These are phyloP conservation scores for Lamprotornis superbus DNA, from an alignment of 2,113 vertebrate species.

Conservation along the genomic window DNA sequence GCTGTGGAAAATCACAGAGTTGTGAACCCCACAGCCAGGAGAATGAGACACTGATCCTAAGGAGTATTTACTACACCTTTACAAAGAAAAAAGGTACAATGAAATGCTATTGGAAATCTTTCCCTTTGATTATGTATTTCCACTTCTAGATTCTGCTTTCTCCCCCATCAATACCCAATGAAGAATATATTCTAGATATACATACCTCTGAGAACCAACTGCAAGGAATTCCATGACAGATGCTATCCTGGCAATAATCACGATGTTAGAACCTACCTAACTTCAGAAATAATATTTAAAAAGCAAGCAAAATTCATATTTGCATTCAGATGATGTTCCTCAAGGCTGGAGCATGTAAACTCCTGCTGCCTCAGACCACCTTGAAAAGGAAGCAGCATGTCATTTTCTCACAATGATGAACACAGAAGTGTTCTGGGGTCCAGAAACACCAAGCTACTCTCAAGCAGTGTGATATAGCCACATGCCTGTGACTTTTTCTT, in stretches of 20 bases:
- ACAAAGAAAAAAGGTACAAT: not conserved
- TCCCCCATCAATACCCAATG: not conserved
- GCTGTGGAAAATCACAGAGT: not conserved
- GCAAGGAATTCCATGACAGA: not conserved
- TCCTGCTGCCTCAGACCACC: not conserved
- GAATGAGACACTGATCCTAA: not conserved
- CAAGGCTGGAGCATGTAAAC: not conserved
- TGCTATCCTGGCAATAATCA: not conserved
- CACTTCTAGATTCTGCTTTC: not conserved
- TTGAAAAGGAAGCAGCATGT: not conserved
- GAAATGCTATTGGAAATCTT: not conserved
- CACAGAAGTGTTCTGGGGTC: not conserved
- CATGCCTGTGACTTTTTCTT: not conserved
- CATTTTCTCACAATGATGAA: not conserved
- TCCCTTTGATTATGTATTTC: not conserved
- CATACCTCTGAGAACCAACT: not conserved
- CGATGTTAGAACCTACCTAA: not conserved
- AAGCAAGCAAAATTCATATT: not conserved
- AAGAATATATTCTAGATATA: not conserved
- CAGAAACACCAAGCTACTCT: not conserved
- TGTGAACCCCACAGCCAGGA: not conserved
- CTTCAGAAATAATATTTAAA: not conserved
- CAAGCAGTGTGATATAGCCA: not conserved
- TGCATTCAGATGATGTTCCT: not conserved
- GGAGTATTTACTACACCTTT: not conserved